These are phyloP conservation scores for Calephelis nemesis DNA, from an alignment of 1,140 invertebrate species.

Conservation along the genomic window DNA sequence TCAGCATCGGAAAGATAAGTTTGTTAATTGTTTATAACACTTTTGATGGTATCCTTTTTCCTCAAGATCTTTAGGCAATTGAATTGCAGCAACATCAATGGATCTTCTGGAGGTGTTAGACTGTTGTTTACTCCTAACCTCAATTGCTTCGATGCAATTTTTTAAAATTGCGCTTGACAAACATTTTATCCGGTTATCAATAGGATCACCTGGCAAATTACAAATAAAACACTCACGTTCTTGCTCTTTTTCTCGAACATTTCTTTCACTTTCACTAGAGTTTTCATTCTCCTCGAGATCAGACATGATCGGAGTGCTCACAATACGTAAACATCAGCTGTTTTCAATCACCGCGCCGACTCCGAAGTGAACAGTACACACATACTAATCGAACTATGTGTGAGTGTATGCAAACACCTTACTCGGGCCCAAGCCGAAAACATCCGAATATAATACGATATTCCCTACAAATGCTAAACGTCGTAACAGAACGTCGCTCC, in stretches of 20 bases:
- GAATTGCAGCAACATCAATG: constrained; percentile 7
- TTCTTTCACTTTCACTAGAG: constrained; percentile 2
- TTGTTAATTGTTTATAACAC: constrained; percentile 2
- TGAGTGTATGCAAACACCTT: not conserved
- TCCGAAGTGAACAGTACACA: constrained; percentile 10
- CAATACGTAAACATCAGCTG: constrained; percentile 6
- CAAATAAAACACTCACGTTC: constrained; percentile 10
- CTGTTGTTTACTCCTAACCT: constrained; percentile 11
- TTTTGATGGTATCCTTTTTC: constrained; percentile 2
- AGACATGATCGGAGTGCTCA: constrained; percentile 2
- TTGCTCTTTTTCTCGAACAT: constrained; percentile 6
- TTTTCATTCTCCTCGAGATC: constrained; percentile 7
- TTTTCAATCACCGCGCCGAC: constrained; percentile 5
- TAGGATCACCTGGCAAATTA: constrained; percentile 9
- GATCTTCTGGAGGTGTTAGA: constrained; percentile 1
- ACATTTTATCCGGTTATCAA: constrained; percentile 8
- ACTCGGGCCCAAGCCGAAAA: not conserved
- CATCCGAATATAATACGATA: not conserved
- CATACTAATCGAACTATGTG: constrained; percentile 13
- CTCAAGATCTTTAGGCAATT: constrained; percentile 7
- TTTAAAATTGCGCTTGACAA: constrained; percentile 10
- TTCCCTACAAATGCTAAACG: constrained; percentile 1
- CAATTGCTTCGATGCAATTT: constrained; percentile 7
- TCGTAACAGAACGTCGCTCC: no score
- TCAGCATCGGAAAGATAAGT: not conserved